Conservation (phyloP, 2,797 vertebrate genomes). For the Lithobates sylvaticus region DNA sequence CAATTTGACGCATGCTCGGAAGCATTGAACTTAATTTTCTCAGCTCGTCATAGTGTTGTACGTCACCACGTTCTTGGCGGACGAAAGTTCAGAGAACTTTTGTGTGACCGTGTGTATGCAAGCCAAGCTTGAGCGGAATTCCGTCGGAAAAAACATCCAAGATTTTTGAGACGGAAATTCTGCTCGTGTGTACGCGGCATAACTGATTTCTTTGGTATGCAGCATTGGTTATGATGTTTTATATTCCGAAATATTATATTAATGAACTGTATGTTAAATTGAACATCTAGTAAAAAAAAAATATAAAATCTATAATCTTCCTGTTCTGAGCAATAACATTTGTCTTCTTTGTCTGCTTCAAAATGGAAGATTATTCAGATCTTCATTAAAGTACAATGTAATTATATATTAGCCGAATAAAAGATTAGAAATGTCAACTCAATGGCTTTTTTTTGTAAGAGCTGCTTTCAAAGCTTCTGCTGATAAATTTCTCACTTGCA, state of each 20-base stretch:
- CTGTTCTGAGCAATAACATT: not conserved
- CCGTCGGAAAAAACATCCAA: no score
- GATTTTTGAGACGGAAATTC: no score
- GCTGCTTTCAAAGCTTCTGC: conserved; percentile 11
- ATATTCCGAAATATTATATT: not conserved
- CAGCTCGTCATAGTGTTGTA: no score
- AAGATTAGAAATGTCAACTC: conserved; percentile 56
- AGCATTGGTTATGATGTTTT: no score
- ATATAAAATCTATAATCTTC: conserved; percentile 12
- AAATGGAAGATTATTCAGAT: conserved; percentile 26
- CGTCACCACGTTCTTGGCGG: no score
- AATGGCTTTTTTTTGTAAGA: conserved; percentile 26
- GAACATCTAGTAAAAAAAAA: not conserved
- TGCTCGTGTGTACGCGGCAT: no score
- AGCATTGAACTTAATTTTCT: no score
- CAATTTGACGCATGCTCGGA: no score
- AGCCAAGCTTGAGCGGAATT: no score
- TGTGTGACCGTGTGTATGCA: no score
- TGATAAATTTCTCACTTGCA: conserved; percentile 48
- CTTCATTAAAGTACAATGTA: conserved; percentile 35
- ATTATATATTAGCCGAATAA: conserved; percentile 52
- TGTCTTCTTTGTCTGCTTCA: conserved; percentile 32
- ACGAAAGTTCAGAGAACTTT: no score
- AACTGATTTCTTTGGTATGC: no score
- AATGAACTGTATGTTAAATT: not conserved